phyloP scores from a whole-genome alignment of 2,113 vertebrate species.

The Boulengeromyrus knoepffleri region DNA sequence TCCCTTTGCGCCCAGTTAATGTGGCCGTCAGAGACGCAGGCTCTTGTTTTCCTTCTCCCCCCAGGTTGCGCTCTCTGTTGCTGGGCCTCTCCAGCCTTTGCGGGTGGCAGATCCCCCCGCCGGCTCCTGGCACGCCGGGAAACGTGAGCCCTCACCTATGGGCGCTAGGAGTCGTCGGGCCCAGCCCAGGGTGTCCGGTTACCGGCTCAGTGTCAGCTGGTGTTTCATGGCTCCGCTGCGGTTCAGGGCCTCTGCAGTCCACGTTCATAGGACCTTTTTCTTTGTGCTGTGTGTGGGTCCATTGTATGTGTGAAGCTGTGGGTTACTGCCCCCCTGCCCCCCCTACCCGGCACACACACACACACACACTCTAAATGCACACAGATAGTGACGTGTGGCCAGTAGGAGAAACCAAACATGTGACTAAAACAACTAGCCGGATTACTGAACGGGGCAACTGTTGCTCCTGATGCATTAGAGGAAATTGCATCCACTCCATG shows the following conservation, averaged over 20 bases:
- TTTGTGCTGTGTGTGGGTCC: constrained; percentile 25
- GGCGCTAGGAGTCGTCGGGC: constrained; percentile 40
- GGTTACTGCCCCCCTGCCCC: neutral
- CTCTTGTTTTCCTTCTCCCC: constrained; percentile 33
- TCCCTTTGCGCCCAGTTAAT: constrained; percentile 29
- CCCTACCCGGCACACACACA: neutral
- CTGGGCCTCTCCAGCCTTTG: neutral
- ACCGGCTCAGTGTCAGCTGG: constrained; percentile 47
- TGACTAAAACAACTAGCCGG: neutral
- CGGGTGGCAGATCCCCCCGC: no score
- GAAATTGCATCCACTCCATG: neutral
- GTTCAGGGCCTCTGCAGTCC: constrained; percentile 55
- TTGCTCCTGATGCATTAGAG: neutral
- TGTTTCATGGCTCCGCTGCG: constrained; percentile 61
- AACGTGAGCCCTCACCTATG: constrained; percentile 47
- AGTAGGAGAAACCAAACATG: neutral
- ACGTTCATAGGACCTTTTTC: constrained; percentile 20
- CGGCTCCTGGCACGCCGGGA: constrained; percentile 23
- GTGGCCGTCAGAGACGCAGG: constrained; percentile 9
- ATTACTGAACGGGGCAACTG: neutral
- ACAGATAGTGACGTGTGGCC: neutral
- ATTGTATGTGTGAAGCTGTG: constrained; percentile 17
- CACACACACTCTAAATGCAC: neutral
- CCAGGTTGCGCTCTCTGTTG: constrained; percentile 7
- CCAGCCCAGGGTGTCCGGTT: constrained; percentile 51